Evolutionary conservation across 2,888 invertebrate genomes (phyloP).

Genomic region (Gastracanthus pulcherrimus): DNA sequence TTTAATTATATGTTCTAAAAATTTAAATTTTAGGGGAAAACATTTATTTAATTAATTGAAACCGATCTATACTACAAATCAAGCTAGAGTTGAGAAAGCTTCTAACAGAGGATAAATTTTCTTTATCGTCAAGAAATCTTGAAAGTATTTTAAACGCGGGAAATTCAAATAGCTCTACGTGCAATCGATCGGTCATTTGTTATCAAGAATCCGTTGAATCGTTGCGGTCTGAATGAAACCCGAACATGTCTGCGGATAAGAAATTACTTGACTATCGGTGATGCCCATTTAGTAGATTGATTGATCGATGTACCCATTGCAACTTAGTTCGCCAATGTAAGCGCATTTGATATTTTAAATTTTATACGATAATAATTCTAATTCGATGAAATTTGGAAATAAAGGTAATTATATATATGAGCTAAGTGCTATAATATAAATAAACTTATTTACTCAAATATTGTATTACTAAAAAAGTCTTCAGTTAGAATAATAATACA

Average conservation of each 20-base stretch:
- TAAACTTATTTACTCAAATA: no score
- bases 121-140: background rate
- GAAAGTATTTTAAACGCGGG: background rate
- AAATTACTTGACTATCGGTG: conserved; percentile 19
- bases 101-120: background rate
- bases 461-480: no score
- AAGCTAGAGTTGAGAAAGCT: background rate
- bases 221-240: background rate
- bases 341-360: background rate
- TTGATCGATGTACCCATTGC: conserved; percentile 5
- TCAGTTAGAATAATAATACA: no score
- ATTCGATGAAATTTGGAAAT: no score
- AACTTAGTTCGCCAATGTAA: background rate
- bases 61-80: background rate
- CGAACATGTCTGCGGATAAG: conserved; percentile 27
- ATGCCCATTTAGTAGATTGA: background rate
- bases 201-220: conserved; percentile 25
- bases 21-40: no score
- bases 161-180: background rate
- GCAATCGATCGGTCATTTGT: conserved; percentile 18
- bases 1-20: no score
- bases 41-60: no score
- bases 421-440: no score
- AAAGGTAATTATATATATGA: no score
- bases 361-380: background rate